phyloP scores from a whole-genome alignment of 2,113 vertebrate species.

The Phocoena phocoena region DNA sequence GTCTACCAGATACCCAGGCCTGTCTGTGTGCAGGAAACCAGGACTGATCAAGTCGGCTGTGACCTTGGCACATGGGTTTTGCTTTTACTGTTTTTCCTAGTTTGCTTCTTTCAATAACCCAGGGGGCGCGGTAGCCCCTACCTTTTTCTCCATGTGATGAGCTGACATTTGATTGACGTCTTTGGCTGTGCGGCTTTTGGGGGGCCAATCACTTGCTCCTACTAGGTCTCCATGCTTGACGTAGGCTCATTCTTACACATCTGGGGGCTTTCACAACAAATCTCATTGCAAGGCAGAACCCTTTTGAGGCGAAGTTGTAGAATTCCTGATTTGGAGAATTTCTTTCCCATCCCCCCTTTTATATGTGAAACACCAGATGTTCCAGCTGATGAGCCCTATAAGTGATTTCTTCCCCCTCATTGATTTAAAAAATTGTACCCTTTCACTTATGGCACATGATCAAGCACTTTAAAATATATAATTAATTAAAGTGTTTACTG shows the following conservation, averaged over 20 bases:
- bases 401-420: neutral
- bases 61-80: neutral
- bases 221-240: neutral
- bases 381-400: neutral
- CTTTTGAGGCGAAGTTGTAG: neutral
- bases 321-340: neutral
- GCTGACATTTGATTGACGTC: neutral
- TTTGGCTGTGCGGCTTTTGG: neutral
- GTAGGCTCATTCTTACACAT: neutral
- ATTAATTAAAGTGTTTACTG: constrained; percentile 64
- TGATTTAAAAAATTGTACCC: constrained; percentile 53
- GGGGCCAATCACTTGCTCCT: neutral
- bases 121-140: accelerated
- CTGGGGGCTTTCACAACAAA: neutral
- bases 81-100: neutral
- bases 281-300: neutral
- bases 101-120: neutral
- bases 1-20: neutral
- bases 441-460: neutral
- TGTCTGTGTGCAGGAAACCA: neutral
- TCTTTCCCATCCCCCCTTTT: neutral
- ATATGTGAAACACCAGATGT: constrained; percentile 18
- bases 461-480: constrained; percentile 53
- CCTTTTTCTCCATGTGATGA: neutral
- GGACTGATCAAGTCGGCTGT: neutral